Conservation (phyloP, 2,888 invertebrate genomes). For the Mythimna lalbum region DNA sequence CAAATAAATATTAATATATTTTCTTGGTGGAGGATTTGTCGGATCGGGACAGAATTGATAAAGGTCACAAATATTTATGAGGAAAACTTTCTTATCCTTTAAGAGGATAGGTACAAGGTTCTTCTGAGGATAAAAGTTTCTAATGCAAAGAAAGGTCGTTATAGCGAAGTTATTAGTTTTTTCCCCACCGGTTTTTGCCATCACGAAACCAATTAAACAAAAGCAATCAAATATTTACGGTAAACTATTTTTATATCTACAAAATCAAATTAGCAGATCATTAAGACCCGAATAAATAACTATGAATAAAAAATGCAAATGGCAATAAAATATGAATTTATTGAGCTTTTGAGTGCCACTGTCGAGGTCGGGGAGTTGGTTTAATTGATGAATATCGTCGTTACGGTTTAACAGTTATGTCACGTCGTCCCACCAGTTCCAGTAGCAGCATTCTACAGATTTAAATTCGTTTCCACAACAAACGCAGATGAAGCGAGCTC, state of each 20-base stretch:
- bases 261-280: constrained; percentile 30
- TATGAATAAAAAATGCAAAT: constrained; percentile 33
- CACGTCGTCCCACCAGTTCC: constrained; percentile 62
- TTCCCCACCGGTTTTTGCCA: neutral
- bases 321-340: constrained; percentile 32
- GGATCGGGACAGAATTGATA: constrained; percentile 17
- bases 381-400: constrained; percentile 50
- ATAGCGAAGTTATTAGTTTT: neutral
- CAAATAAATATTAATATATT: constrained; percentile 30
- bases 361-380: constrained; percentile 32
- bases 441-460: constrained; percentile 69
- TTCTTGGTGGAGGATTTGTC: constrained; percentile 2
- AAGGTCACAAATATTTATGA: constrained; percentile 26
- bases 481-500: constrained; percentile 36
- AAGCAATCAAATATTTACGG: constrained; percentile 13
- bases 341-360: constrained; percentile 15
- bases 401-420: constrained; percentile 61
- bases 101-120: neutral
- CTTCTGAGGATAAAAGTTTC: constrained; percentile 11
- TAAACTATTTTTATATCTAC: neutral
- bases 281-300: constrained; percentile 25
- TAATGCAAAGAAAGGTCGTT: constrained; percentile 3
- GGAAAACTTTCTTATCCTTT: constrained; percentile 33
- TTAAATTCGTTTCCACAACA: constrained; percentile 60
- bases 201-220: constrained; percentile 11